phyloP scores from a whole-genome alignment of 2,797 vertebrate species.

The Arnoldichthys spilopterus region DNA sequence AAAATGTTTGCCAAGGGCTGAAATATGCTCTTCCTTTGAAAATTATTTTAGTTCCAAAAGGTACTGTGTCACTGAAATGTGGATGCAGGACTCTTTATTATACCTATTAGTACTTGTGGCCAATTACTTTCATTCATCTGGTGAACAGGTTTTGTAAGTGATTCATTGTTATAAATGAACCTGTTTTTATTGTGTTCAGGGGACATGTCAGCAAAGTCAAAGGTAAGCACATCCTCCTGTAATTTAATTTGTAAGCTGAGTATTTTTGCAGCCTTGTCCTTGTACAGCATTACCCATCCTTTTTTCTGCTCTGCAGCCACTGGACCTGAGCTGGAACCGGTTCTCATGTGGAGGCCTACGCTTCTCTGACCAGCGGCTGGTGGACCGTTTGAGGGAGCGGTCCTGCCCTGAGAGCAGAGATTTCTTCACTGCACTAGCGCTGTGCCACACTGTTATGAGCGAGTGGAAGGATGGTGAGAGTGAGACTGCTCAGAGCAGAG shows the following conservation, averaged over 20 bases:
- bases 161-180: neutral
- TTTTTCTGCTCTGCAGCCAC: constrained; percentile 59
- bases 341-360: constrained; percentile 68
- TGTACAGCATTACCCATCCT: neutral
- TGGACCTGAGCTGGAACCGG: constrained; percentile 76
- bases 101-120: too few relatives aligned
- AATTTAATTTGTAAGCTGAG: neutral
- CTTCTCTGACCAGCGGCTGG: constrained; percentile 73
- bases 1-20: too few relatives aligned
- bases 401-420: constrained; percentile 70
- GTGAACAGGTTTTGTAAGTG: neutral
- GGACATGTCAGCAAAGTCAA: constrained; percentile 64
- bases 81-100: too few relatives aligned
- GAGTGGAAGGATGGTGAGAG: constrained; percentile 82
- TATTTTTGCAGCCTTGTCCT: neutral
- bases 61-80: too few relatives aligned
- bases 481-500: neutral
- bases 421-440: constrained; percentile 86
- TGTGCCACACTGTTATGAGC: constrained; percentile 93
- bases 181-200: constrained; percentile 62
- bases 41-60: too few relatives aligned
- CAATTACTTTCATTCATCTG: too few relatives aligned
- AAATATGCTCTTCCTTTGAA: too few relatives aligned
- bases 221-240: constrained; percentile 67
- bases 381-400: constrained; percentile 66